Evolutionary conservation across 2,797 vertebrate genomes (phyloP).

Genomic region (Coilia nasus): DNA sequence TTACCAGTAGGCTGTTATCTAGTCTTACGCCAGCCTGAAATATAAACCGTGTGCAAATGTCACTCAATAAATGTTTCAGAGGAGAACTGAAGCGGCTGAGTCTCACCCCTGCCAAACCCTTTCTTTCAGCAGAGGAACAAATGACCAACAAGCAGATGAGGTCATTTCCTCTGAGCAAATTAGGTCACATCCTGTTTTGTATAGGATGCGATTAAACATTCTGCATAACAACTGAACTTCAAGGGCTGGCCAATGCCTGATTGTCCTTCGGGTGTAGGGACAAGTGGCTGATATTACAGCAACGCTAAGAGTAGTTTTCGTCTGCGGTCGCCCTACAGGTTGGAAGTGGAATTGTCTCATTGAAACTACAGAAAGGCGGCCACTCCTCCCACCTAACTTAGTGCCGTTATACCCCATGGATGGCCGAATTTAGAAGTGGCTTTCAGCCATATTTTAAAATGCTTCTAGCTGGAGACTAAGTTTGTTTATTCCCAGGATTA

Average conservation of each 20-base stretch:
- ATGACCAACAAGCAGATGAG: not conserved
- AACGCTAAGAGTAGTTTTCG: not conserved
- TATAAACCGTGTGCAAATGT: not conserved
- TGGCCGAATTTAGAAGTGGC: no score
- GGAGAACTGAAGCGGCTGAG: not conserved
- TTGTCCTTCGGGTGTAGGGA: not conserved
- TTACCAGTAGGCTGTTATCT: no score
- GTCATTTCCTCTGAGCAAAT: not conserved
- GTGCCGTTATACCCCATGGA: no score
- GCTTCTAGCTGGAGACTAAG: no score
- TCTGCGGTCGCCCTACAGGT: no score
- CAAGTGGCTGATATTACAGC: not conserved
- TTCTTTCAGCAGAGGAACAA: not conserved
- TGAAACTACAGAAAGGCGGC: no score
- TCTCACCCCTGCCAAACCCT: not conserved
- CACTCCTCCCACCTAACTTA: no score
- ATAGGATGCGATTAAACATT: not conserved
- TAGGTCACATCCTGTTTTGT: not conserved
- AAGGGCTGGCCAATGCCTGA: not conserved
- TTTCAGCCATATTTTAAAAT: no score
- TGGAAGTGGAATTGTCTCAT: no score
- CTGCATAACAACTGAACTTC: not conserved
- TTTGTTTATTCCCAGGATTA: no score
- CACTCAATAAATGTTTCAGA: not conserved
- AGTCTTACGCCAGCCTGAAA: not conserved